Evolutionary conservation across 2,113 vertebrate genomes (phyloP).

Genomic region (Irena cyanogastra): DNA sequence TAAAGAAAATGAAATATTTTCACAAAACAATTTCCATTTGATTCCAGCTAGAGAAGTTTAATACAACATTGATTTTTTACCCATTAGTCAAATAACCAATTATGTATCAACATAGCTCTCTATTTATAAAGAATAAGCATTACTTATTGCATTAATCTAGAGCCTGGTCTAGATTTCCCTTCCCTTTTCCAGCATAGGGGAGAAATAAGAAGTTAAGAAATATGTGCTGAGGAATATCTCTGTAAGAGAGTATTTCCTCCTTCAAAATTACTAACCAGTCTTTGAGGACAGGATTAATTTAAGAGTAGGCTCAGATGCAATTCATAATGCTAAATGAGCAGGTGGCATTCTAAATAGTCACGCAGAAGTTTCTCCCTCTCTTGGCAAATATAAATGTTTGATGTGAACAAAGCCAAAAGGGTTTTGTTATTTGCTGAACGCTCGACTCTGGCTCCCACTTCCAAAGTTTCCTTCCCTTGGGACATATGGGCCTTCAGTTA

Average conservation of each 20-base stretch:
- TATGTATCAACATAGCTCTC: not conserved
- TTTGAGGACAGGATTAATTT: not conserved
- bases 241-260: not conserved
- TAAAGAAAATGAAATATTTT: not conserved
- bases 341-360: not conserved
- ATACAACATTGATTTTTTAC: not conserved
- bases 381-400: not conserved
- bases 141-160: not conserved
- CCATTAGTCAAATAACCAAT: not conserved
- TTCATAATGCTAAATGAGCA: slow-evolving; percentile 20
- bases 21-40: not conserved
- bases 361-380: not conserved
- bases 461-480: not conserved
- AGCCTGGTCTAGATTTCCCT: not conserved
- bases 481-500: not conserved
- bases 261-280: not conserved
- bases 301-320: not conserved
- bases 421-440: not conserved
- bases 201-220: not conserved
- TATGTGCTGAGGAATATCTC: not conserved
- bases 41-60: not conserved
- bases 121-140: not conserved
- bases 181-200: not conserved
- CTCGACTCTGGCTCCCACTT: not conserved
- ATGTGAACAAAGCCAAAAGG: not conserved